These are phyloP conservation scores for Eustalomyia histrio DNA, from an alignment of 2,888 invertebrate genomes.

Conservation along the genomic window DNA sequence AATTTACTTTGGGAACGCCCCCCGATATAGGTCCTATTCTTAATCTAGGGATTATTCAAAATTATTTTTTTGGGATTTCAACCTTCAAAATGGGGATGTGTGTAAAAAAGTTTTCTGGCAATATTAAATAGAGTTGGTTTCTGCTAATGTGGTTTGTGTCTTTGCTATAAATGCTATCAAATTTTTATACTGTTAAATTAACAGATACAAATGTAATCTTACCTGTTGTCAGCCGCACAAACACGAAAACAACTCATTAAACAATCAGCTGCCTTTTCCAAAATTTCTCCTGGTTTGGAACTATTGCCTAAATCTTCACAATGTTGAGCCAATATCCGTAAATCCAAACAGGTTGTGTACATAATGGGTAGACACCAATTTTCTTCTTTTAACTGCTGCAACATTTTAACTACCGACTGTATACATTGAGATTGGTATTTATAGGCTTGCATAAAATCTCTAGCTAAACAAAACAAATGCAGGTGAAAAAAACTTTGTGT, in stretches of 20 bases:
- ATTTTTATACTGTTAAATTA: no score
- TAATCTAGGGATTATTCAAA: no score
- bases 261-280: slow-evolving; percentile 96
- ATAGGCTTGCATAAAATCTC: slow-evolving; percentile 85
- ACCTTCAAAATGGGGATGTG: no score
- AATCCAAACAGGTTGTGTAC: slow-evolving; percentile 93
- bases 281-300: slow-evolving; percentile 80
- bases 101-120: no score
- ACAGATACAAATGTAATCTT: no score
- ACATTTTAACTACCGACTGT: slow-evolving; percentile 88
- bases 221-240: slow-evolving; percentile 95
- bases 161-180: no score
- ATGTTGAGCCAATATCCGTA: slow-evolving; percentile 90
- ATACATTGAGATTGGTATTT: slow-evolving; percentile 88
- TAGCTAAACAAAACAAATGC: slow-evolving; percentile 68
- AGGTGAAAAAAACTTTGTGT: background rate
- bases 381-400: slow-evolving; percentile 94
- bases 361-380: slow-evolving; percentile 98
- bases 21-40: no score
- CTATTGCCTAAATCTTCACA: slow-evolving; percentile 84
- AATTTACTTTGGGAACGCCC: no score
- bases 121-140: no score
- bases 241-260: slow-evolving; percentile 96
- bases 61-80: no score
- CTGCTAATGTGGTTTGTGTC: no score